Percentiles rank a stretch among this genome's conserved stretches.
These are phyloP conservation scores for Asarcornis scutulata DNA, from an alignment of 2,113 vertebrate species.

Conservation along the genomic window DNA sequence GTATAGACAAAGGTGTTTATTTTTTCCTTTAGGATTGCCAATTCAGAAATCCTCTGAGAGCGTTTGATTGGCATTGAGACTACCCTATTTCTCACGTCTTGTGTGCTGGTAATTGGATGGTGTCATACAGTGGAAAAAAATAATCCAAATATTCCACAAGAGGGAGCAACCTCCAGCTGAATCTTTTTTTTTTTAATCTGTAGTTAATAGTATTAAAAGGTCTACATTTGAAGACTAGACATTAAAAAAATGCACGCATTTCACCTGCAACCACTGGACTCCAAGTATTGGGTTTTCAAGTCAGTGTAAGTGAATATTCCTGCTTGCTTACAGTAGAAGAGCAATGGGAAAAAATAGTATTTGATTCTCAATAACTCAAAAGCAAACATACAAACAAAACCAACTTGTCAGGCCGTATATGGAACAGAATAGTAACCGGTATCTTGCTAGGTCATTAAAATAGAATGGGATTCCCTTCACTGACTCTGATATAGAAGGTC, in stretches of 20 bases:
- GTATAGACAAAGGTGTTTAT: not conserved
- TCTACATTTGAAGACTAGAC: not conserved
- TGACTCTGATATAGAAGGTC: not conserved
- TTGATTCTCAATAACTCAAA: not conserved
- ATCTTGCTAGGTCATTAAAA: not conserved
- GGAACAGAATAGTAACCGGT: not conserved
- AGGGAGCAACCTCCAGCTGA: conserved; percentile 2
- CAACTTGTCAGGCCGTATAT: not conserved
- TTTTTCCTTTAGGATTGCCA: not conserved
- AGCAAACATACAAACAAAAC: not conserved
- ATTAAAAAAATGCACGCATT: not conserved
- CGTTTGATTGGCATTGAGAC: not conserved
- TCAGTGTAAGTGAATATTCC: not conserved
- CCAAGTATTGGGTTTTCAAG: not conserved
- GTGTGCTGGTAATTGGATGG: not conserved
- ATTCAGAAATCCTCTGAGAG: not conserved
- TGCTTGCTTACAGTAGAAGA: not conserved
- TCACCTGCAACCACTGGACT: not conserved
- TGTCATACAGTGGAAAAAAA: not conserved
- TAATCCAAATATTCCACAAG: not conserved
- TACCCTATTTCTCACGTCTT: not conserved
- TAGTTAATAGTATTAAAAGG: not conserved
- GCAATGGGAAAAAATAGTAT: not conserved
- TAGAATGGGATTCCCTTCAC: not conserved
- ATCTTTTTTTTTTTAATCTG: not conserved